A percentile compares a stretch with the other conserved stretches of the same genome.
phyloP scores from a whole-genome alignment of 1,140 invertebrate species.

The Helicoverpa armigera region DNA sequence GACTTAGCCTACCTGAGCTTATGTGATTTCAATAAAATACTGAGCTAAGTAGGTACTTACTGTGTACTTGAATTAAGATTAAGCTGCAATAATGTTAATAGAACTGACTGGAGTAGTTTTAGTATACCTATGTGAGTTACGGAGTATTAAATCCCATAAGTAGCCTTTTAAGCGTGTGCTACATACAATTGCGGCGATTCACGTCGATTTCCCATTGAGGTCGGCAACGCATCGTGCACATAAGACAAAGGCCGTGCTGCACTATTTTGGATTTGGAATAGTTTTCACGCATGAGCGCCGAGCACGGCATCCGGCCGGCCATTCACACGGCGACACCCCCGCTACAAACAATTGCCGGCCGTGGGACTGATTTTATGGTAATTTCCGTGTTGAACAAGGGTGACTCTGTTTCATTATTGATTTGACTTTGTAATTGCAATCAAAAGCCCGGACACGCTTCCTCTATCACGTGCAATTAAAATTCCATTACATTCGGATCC shows the following conservation, averaged over 20 bases:
- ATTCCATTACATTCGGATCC: slow-evolving; percentile 32
- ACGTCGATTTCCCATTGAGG: not conserved
- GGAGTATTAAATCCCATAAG: too few relatives aligned
- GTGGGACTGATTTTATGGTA: slow-evolving; percentile 82
- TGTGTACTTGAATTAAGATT: not conserved
- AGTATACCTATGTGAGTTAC: not conserved
- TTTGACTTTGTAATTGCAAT: slow-evolving; percentile 64
- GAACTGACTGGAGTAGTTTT: not conserved
- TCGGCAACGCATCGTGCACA: slow-evolving; percentile 8
- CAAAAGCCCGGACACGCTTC: slow-evolving; percentile 49
- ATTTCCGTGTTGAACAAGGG: slow-evolving; percentile 69
- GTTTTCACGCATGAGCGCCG: slow-evolving; percentile 75
- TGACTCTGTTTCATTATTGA: slow-evolving; percentile 71
- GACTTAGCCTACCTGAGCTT: slow-evolving; percentile 20
- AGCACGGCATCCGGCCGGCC: slow-evolving; percentile 69
- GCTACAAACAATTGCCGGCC: slow-evolving; percentile 64
- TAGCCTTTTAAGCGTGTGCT: too few relatives aligned
- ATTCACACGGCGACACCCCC: slow-evolving; percentile 72
- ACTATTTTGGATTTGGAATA: slow-evolving; percentile 71
- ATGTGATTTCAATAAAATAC: not conserved
- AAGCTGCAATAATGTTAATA: too few relatives aligned
- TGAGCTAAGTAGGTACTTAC: slow-evolving; percentile 10
- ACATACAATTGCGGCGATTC: not conserved
- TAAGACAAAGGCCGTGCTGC: slow-evolving; percentile 25
- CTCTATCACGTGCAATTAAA: slow-evolving; percentile 43